Base-by-base conservation (phyloP, 2,113 vertebrate genomes). In the Takifugu flavidus region DNA sequence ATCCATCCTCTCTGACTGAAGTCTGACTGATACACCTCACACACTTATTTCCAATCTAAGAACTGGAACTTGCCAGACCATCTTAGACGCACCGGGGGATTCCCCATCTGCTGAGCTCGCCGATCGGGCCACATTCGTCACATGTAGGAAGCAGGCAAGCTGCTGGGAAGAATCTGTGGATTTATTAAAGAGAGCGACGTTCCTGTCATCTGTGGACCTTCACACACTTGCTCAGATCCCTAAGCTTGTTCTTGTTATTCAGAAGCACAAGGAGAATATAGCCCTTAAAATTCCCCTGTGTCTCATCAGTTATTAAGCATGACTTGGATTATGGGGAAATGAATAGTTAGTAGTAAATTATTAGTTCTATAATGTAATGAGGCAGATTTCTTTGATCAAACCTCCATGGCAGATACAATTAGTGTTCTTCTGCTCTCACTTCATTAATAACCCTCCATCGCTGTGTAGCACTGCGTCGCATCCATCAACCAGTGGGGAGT, bases 401-500 rank as follows among this genome's bases (percentile, higher is more conserved):
- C 56, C 15, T 57, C 64, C 34, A 39, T 20, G 53, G 56, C 56
- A 64, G 47, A 62, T 44, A 60, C 25, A 25, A 39, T 39, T 39
- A 39, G 2, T 39, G 56, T 42, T 69, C 54, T 3, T 49, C 53
- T 57, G 65, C 62, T 73, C 75, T 68, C 57, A 56, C 34, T 58
- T 67, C 67, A 75, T 70, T 79, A 72, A 82, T 68, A 45, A 49
- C 25, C 34, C 70, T 55, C 68, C 67, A 62, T 76, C 68, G 68
- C 77, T 80, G 77, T 64, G 72, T 76, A 73, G 70, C 25, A 12
- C 6, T 8, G 58, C 73, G 70, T 72, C 67, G 61, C 75, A 86
- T 87, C 77, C 68, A 81, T 89, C 82, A 85, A 66, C 14, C 57
- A 0, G 72, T 5, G 7, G 75, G 83, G 56, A 75, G 61, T 49